Evolutionary conservation across 2,113 vertebrate species (phyloP), one percentile per base, ranked within the genome.

Genomic region (Neodontobutis hainanensis): DNA sequence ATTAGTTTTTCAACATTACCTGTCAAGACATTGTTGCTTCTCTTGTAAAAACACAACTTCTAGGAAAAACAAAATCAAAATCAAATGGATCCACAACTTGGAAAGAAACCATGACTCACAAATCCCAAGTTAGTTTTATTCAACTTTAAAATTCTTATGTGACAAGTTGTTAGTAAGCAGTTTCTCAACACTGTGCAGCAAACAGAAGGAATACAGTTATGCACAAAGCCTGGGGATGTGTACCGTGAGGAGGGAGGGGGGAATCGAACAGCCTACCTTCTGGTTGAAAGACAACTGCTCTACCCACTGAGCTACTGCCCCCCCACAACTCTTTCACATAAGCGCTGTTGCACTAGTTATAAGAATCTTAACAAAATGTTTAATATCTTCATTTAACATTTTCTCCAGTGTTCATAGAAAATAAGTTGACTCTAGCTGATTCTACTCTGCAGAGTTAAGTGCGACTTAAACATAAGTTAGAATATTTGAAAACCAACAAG

Each of bases 61-160:
- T 0, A n/a, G 2, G 2, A n/a, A 42, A 38, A 11, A 0, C 0
- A 12, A 34, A 38, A 11, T 0, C 0, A 12, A 34, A n/a, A 43
- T 32, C n/a, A 48, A 55, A 64, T 12, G 48, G 19, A 27, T 3
- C 8, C 11, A 19, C 50, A 6, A 35, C 6, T n/a, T 8, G 12
- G 42, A 70, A 32, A 70, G 48, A 73, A 70, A 56, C 55, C 35
- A 16, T 72, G 69, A 79, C 38, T 72, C 35, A 70, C 15, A 50
- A 38, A 6, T 50, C 6, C 36, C 14, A 43, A 19, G 44, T 45
- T 36, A 10, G 5, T 9, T 6, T 34, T 16, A 12, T 12, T 27
- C 34, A 32, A 9, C 0, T n/a, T 59, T 61, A 27, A 5, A 70
- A 84, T 71, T 72, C 57, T 74, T 69, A 5, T 9, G 43, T 14